A percentile compares a stretch with the other conserved stretches of the same genome.
Conservation (phyloP, 2,113 vertebrate genomes). For the Ivindomyrus marchei region DNA sequence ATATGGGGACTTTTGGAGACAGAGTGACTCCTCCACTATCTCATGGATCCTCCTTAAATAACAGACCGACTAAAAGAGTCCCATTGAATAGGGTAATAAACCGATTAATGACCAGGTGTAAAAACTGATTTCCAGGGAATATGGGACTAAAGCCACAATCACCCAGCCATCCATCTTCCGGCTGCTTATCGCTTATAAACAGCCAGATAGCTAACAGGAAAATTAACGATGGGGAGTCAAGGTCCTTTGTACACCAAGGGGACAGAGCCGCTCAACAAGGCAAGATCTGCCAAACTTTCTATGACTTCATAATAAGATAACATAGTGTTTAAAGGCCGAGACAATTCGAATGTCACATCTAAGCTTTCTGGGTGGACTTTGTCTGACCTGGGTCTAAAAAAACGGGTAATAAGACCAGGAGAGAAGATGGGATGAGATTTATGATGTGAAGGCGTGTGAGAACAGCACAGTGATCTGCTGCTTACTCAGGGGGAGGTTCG, state of each 20-base stretch:
- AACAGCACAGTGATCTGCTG: neutral
- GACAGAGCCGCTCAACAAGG: neutral
- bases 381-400: neutral
- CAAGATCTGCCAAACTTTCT: neutral
- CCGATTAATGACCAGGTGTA: neutral
- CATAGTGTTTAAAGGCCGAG: neutral
- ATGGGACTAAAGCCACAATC: neutral
- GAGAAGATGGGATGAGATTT: neutral
- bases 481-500: neutral
- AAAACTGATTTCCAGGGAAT: neutral
- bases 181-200: neutral
- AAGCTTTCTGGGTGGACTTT: neutral
- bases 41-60: neutral
- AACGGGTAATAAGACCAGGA: neutral
- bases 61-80: neutral
- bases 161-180: neutral
- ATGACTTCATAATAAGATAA: neutral
- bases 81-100: neutral
- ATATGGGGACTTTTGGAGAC: neutral
- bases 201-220: neutral
- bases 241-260: neutral
- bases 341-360: neutral
- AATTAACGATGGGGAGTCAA: neutral
- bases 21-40: neutral
- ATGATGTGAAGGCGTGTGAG: neutral